A percentile compares a stretch with the other conserved stretches of the same genome.
Evolutionary conservation across 2,888 invertebrate species (phyloP).

Genomic region (Chironomus tentans): DNA sequence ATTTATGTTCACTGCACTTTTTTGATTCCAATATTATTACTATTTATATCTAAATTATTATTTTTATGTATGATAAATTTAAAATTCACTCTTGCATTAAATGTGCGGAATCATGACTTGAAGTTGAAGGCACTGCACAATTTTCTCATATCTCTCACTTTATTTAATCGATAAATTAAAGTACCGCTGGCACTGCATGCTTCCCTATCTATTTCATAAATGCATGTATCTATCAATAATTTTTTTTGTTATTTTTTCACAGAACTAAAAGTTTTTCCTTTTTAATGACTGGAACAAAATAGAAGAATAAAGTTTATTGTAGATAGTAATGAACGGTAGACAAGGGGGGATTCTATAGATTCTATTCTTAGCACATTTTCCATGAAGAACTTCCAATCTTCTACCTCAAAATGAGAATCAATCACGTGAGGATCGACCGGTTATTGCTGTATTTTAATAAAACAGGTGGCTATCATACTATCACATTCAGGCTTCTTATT

Average conservation of each 20-base stretch:
- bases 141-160: background rate
- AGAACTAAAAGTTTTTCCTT: background rate
- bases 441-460: too few relatives aligned
- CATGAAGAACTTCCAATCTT: too few relatives aligned
- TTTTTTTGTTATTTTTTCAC: background rate
- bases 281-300: background rate
- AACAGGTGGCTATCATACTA: too few relatives aligned
- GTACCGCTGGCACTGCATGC: background rate
- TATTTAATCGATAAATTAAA: constrained; percentile 21
- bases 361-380: too few relatives aligned
- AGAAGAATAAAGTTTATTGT: too few relatives aligned
- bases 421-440: too few relatives aligned
- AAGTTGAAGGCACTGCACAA: background rate
- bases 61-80: constrained; percentile 9
- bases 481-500: too few relatives aligned
- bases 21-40: background rate
- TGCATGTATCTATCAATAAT: background rate
- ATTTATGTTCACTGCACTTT: background rate
- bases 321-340: too few relatives aligned
- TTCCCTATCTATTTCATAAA: background rate
- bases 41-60: background rate
- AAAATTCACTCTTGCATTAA: background rate
- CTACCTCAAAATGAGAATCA: too few relatives aligned
- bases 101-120: background rate
- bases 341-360: too few relatives aligned